Percentiles rank a stretch among this genome's conserved stretches.
Conservation (phyloP, 1,140 invertebrate species). For the Calephelis virginiensis region DNA sequence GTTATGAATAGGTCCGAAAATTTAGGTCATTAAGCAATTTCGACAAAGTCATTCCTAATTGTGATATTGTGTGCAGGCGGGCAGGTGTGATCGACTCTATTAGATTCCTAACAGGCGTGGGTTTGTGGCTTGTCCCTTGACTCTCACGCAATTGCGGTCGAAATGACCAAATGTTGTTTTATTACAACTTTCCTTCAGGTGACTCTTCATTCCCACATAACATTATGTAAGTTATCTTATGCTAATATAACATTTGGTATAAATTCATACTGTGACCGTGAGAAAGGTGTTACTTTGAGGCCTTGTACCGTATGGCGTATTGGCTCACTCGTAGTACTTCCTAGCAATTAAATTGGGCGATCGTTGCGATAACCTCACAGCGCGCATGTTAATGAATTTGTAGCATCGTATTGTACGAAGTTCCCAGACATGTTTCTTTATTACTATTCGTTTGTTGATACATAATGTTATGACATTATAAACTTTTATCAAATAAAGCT, state of each 20-base stretch:
- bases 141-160: conserved; percentile 57
- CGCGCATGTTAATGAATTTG: conserved; percentile 60
- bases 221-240: conserved; percentile 23
- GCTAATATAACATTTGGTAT: conserved; percentile 29
- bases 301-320: conserved; percentile 55
- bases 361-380: conserved; percentile 58
- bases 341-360: conserved; percentile 69
- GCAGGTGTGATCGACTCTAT: conserved; percentile 68
- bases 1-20: conserved; percentile 24
- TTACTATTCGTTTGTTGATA: neutral
- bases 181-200: conserved; percentile 10
- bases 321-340: conserved; percentile 44
- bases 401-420: conserved; percentile 35
- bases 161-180: conserved; percentile 25
- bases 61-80: conserved; percentile 47
- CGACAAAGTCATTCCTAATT: conserved; percentile 43
- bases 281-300: conserved; percentile 29
- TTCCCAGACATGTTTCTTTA: neutral
- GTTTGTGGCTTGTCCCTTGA: conserved; percentile 57
- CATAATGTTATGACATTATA: neutral
- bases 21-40: conserved; percentile 31
- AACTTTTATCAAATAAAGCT: neutral
- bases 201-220: conserved; percentile 24
- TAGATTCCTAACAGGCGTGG: conserved; percentile 45
- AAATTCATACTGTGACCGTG: conserved; percentile 47